Base-by-base conservation (phyloP, 1,140 invertebrate genomes). In the Anoplolepis gracilipes region DNA sequence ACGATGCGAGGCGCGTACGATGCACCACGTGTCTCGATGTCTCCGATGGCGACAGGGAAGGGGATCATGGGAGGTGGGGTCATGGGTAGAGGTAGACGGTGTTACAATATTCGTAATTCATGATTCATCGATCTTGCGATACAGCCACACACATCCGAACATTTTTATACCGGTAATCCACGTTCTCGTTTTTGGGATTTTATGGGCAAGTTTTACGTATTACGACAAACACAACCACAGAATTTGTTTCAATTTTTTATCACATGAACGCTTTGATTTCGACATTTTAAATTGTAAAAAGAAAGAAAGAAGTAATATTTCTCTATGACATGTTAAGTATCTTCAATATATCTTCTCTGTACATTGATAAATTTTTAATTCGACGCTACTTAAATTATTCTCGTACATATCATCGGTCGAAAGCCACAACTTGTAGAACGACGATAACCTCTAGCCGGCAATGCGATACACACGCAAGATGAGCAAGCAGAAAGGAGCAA, bases 121-220 rank as follows among this genome's bases (percentile, higher is more conserved):
- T 87, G 85, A 89, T 90, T 87, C 88, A 87, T 73, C 88, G 85
- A 89, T 89, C 77, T 84, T 79, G 87, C 78, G 81, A 36, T 69
- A 59, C 33, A 65, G 86, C 42, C 57, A 59, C 73, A 85, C 81
- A 46, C 73, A 46, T 70, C 25, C 69, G 59, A 42, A 65, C 86
- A 39, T 76, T 39, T 33, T 59, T 88, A 36, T 30, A 28, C 62
- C n/a, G 61, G 10, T 49, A 36, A 1, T 25, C 25, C 55, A 64
- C 82, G 57, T 36, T 57, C 42, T n/a, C 13, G 42, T 28, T 5
- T 33, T 19, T n/a, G 36, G 5, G 16, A 57, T 70, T 81, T 81
- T 57, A 79, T 69, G 25, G 33, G 10, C 77, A 11, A 49, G 28
- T 62, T n/a, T n/a, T 61, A n/a, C 62, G 42, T 16, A n/a, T 46